These are phyloP conservation scores for Drosophila pegasa DNA, from an alignment of 2,888 invertebrate genomes.

Conservation along the genomic window DNA sequence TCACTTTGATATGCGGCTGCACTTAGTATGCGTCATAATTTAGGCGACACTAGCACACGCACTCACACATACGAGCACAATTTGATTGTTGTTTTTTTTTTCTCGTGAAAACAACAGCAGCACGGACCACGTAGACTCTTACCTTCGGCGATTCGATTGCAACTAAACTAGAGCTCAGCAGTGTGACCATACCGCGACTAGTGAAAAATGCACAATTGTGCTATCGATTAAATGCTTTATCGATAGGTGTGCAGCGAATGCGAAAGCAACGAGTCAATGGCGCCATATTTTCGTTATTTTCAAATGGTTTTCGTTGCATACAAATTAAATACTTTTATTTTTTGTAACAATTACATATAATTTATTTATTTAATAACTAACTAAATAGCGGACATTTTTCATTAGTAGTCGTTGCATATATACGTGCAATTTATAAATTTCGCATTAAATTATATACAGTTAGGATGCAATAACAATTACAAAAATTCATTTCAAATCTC, in stretches of 20 bases:
- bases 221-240: neutral
- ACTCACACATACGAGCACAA: conserved; percentile 40
- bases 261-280: neutral
- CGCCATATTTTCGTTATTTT: neutral
- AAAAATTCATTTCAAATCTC: conserved; percentile 40
- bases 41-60: conserved; percentile 45
- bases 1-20: conserved; percentile 51
- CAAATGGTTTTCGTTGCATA: conserved; percentile 4
- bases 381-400: conserved; percentile 51
- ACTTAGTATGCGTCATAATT: conserved; percentile 71
- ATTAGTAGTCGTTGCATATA: conserved; percentile 25
- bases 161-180: conserved; percentile 38
- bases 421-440: conserved; percentile 35
- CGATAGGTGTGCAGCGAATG: neutral
- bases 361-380: conserved; percentile 70
- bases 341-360: conserved; percentile 72
- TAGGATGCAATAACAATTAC: conserved; percentile 59
- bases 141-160: conserved; percentile 62
- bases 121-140: conserved; percentile 16
- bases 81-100: conserved; percentile 41
- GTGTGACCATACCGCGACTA: conserved; percentile 30
- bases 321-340: neutral
- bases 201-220: conserved; percentile 12
- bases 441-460: conserved; percentile 51
- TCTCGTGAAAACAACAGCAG: conserved; percentile 33